Base-by-base conservation (phyloP, 1,140 invertebrate species). In the Solenopsis fugax region DNA sequence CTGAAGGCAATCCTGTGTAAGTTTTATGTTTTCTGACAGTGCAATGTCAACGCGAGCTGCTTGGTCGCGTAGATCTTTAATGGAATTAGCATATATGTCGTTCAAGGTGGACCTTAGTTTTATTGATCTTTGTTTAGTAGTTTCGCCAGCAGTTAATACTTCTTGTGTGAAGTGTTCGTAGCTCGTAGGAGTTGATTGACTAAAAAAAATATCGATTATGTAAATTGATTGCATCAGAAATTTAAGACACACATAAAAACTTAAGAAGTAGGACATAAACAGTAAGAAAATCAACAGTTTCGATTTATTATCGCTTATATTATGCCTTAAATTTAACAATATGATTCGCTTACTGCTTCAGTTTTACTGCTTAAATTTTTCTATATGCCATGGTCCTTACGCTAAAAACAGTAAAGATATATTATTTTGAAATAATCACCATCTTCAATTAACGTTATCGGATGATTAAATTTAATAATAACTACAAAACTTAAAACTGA, bases 91-190 rank as follows among this genome's bases (percentile, higher is more conserved):
- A 52, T 97, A 94, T 60, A 97, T 96, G 0, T 96, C 95, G 87
- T 97, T 96, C 0, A 98, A 92, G 6, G 96, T 96, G 2, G 96
- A 95, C 45, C 97, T 94, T 41, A 98, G 93, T 54, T 96, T 95
- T 3, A 95, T 94, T 0, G 97, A 97, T 88, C 96, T 96, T 87
- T 96, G 96, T 58, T 96, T 96, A 37, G 96, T 96, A n/a, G 95
- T 95, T 91, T 97, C 96, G 67, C 95, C 96, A 87, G 96, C 95
- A 29, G 96, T 95, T 10, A 97, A 92, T 58, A 96, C 96, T 90
- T 97, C 97, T 90, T 95, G 95, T 12, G 97, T 97, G 87, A 97
- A 97, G 86, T 96, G 96, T 89, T 97, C 97, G 96, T 97, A 98
- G 89, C 96, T 96, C 73, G 97, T 96, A 21, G 96, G 96, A 0